These are phyloP conservation scores for Geophilus truncorum DNA, from an alignment of 2,888 invertebrate species.

Conservation along the genomic window DNA sequence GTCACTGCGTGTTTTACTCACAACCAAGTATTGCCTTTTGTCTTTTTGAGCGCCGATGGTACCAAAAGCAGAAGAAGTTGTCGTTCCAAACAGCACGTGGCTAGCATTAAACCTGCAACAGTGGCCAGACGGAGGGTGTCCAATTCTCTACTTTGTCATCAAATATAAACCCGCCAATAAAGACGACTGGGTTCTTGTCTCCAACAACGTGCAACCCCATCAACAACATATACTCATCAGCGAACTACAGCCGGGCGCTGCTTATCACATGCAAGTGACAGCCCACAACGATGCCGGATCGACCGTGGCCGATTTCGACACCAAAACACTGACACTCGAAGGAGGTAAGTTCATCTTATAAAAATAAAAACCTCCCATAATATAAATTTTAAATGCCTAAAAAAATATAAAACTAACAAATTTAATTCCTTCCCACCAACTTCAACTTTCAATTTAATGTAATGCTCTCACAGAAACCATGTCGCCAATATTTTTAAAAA, in stretches of 20 bases:
- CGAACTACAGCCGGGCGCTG: conserved; percentile 40
- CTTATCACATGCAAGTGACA: conserved; percentile 45
- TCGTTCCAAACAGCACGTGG: conserved; percentile 45
- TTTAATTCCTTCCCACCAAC: background rate
- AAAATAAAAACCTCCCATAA: background rate
- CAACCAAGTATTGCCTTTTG: conserved; percentile 25
- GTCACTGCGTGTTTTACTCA: background rate
- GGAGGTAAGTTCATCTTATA: conserved; percentile 43
- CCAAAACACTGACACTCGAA: conserved; percentile 45
- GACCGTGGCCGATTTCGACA: conserved; percentile 44
- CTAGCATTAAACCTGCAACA: conserved; percentile 45
- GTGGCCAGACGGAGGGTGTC: conserved; percentile 47
- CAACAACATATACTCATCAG: conserved; percentile 31
- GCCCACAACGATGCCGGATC: conserved; percentile 48
- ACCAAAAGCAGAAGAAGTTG: conserved; percentile 44
- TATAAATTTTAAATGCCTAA: background rate
- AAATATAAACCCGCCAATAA: conserved; percentile 40
- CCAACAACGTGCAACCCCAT: conserved; percentile 37
- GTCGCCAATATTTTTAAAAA: too few species aligned
- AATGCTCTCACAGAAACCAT: too few species aligned
- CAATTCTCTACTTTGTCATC: conserved; percentile 45
- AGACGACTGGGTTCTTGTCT: conserved; percentile 36
- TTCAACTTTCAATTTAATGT: too few species aligned
- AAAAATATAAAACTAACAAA: background rate
- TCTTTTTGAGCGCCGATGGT: conserved; percentile 41